Evolutionary conservation across 2,888 invertebrate species (phyloP).

Genomic region (Prosopocoilus inquinatus): DNA sequence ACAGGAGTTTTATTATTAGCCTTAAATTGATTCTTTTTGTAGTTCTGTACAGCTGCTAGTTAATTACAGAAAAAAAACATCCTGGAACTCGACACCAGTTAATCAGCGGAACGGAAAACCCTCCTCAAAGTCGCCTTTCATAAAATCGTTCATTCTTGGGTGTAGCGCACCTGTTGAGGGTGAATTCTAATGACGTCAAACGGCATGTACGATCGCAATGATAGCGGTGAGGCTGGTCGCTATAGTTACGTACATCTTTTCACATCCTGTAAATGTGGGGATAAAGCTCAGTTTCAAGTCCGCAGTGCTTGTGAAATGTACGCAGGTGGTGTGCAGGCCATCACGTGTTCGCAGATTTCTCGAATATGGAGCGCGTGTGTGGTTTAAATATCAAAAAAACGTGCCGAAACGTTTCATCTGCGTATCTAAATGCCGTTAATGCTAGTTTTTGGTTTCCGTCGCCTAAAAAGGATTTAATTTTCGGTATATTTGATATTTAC

Average conservation of each 20-base stretch:
- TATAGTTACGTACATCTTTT: conserved; percentile 33
- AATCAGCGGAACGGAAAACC: no score
- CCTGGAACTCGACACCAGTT: no score
- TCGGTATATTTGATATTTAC: no score
- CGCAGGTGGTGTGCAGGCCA: background rate
- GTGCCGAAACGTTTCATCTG: background rate
- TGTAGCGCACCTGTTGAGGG: conserved; percentile 31
- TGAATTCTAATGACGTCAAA: conserved; percentile 32
- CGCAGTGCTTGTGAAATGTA: conserved; percentile 12
- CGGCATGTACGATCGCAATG: conserved; percentile 21
- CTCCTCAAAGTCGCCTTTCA: no score
- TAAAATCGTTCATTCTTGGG: conserved; percentile 4
- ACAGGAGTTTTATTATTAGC: no score
- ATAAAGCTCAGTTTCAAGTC: conserved; percentile 23
- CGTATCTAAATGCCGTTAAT: background rate
- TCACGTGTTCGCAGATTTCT: conserved; percentile 1
- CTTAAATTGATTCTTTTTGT: no score
- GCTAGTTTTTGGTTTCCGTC: background rate
- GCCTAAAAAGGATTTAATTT: background rate
- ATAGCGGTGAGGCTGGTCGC: conserved; percentile 32
- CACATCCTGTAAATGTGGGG: conserved; percentile 15
- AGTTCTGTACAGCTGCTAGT: no score
- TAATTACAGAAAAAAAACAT: no score
- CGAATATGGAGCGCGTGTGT: background rate
- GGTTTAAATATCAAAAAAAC: background rate